Percentiles rank a stretch among this genome's conserved stretches.
Evolutionary conservation across 2,797 vertebrate genomes (phyloP).

Genomic region (Myripristis jacobus): DNA sequence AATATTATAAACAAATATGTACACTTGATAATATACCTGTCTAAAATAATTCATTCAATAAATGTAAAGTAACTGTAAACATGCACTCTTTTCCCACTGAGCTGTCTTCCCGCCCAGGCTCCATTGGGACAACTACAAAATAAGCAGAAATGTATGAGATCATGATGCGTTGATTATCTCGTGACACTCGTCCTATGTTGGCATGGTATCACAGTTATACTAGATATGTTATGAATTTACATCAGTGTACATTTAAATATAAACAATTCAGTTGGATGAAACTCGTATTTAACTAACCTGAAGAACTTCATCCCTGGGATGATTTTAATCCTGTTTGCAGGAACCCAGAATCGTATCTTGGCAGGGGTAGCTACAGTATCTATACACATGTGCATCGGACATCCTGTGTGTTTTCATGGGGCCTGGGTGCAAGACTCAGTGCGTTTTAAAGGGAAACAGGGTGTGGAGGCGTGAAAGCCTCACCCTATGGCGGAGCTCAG

Average conservation of each 20-base stretch:
- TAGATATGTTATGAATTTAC: constrained; percentile 12
- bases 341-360: constrained; percentile 4
- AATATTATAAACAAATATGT: constrained; percentile 82
- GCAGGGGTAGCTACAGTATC: background rate
- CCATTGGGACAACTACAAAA: constrained; percentile 42
- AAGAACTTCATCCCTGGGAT: constrained; percentile 12
- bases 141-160: background rate
- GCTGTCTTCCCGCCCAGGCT: constrained; percentile 66
- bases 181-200: constrained; percentile 22
- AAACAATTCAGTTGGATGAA: background rate
- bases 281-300: background rate
- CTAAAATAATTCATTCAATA: constrained; percentile 75
- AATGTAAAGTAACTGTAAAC: constrained; percentile 83
- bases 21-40: constrained; percentile 70
- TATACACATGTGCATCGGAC: background rate
- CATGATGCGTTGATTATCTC: background rate
- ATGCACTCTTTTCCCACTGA: constrained; percentile 81
- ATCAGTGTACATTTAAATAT: background rate
- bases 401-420: constrained; percentile 45
- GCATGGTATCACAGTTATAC: background rate
- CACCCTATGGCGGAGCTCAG: constrained; percentile 62
- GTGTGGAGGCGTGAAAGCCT: constrained; percentile 47
- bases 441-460: constrained; percentile 81
- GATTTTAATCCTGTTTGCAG: background rate
- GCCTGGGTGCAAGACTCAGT: constrained; percentile 66